phyloP scores from a whole-genome alignment of 2,888 invertebrate genomes.

The Serrognathus titanus region DNA sequence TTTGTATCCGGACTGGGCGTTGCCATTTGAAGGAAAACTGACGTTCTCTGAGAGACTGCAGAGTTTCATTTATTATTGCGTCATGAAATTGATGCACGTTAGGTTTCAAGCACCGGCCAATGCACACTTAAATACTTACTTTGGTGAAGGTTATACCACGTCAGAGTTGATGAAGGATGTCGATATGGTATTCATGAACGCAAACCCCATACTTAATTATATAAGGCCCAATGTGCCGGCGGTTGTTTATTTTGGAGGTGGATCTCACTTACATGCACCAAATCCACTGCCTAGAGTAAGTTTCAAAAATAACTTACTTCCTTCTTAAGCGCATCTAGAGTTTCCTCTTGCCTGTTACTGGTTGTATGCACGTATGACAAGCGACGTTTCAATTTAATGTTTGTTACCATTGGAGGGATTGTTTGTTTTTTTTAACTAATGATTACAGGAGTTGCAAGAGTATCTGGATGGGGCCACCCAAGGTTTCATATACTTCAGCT shows the following conservation, averaged over 20 bases:
- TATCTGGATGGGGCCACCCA: constrained; percentile 40
- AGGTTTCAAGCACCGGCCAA: constrained; percentile 16
- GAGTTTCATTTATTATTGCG: background rate
- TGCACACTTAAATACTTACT: constrained; percentile 28
- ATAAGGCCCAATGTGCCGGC: constrained; percentile 37
- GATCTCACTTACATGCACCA: constrained; percentile 29
- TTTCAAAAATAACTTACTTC: background rate
- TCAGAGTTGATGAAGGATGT: constrained; percentile 33
- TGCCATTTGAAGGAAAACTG: constrained; percentile 47
- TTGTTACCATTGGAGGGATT: background rate
- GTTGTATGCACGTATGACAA: background rate
- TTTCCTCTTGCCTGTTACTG: background rate
- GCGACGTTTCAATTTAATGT: background rate
- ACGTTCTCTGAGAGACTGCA: constrained; percentile 19
- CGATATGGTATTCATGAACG: constrained; percentile 39
- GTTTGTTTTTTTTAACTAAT: background rate
- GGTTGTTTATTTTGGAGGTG: constrained; percentile 38
- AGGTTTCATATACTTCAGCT: constrained; percentile 47
- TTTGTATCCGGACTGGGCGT: constrained; percentile 52
- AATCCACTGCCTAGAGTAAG: constrained; percentile 33
- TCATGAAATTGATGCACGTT: constrained; percentile 1
- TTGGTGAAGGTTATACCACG: constrained; percentile 36
- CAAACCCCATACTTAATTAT: constrained; percentile 38
- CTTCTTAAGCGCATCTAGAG: background rate
- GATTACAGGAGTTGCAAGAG: constrained; percentile 38